A percentile compares a stretch with the other conserved stretches of the same genome.
These are phyloP conservation scores for Platorchestia sp. DNA, from an alignment of 1,140 invertebrate species.

Conservation along the genomic window DNA sequence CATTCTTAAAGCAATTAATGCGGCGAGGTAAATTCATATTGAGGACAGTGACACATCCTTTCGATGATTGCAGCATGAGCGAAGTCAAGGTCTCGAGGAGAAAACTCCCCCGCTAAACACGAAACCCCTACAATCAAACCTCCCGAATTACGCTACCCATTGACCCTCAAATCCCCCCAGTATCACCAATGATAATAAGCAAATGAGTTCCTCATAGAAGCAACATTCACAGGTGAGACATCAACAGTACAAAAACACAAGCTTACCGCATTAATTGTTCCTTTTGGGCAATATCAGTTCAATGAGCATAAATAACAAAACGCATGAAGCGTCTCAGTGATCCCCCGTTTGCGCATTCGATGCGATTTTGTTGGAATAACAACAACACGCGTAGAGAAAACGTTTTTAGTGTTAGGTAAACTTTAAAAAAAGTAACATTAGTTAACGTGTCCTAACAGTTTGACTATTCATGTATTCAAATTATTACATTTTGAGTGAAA, in stretches of 20 bases:
- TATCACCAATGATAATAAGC: neutral
- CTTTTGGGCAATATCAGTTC: neutral
- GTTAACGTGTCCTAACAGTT: too few relatives aligned
- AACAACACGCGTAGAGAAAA: neutral
- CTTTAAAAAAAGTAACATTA: too few relatives aligned
- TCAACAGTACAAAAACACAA: neutral
- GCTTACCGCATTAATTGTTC: neutral
- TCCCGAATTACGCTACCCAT: conserved; percentile 28
- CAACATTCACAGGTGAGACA: neutral
- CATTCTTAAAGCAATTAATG: neutral
- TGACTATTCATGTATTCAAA: too few relatives aligned
- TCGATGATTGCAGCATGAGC: conserved; percentile 19
- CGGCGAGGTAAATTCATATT: neutral
- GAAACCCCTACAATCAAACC: conserved; percentile 38
- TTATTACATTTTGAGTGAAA: too few relatives aligned
- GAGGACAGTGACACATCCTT: neutral
- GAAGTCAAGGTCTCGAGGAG: neutral
- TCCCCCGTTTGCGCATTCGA: conserved; percentile 32
- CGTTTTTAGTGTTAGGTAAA: neutral
- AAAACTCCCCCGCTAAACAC: conserved; percentile 28
- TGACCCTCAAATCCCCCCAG: conserved; percentile 1
- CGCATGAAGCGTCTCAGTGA: neutral
- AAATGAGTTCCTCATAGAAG: neutral
- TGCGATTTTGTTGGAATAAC: conserved; percentile 22
- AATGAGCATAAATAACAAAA: neutral